Conservation (phyloP, 2,113 vertebrate genomes). For the Oxyura jamaicensis region DNA sequence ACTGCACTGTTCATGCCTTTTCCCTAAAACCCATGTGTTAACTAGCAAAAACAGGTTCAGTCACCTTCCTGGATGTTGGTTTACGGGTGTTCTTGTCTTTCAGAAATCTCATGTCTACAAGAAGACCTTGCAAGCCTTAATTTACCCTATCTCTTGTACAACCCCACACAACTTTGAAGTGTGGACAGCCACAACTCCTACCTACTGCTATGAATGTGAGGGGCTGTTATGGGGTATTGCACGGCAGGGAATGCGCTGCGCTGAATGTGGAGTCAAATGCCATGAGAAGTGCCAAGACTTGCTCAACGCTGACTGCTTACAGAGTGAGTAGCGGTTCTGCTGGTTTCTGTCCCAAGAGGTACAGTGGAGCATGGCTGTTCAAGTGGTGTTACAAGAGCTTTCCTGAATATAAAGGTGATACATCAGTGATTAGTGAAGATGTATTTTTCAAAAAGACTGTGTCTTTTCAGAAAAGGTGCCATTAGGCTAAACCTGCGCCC, state of each 20-base stretch:
- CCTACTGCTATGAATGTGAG: conserved; percentile 98
- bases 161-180: conserved; percentile 98
- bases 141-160: conserved; percentile 98
- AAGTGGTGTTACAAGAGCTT: background rate
- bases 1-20: background rate
- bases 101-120: conserved; percentile 98
- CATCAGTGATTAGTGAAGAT: background rate
- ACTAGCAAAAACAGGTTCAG: background rate
- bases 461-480: background rate
- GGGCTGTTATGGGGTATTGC: conserved; percentile 97
- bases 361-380: background rate
- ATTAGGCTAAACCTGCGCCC: background rate
- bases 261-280: conserved; percentile 96
- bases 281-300: conserved; percentile 99
- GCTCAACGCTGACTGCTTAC: conserved; percentile 95
- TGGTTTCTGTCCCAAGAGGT: background rate
- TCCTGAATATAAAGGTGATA: background rate
- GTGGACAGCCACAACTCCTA: conserved; percentile 96
- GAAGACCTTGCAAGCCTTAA: conserved; percentile 98
- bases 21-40: background rate
- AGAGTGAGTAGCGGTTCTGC: conserved; percentile 84
- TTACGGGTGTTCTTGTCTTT: conserved; percentile 37
- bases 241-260: conserved; percentile 96
- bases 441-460: background rate
- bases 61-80: background rate